Percentiles rank a stretch among this genome's conserved stretches.
phyloP scores from a whole-genome alignment of 2,797 vertebrate genomes.

The Anguilla obscura region DNA sequence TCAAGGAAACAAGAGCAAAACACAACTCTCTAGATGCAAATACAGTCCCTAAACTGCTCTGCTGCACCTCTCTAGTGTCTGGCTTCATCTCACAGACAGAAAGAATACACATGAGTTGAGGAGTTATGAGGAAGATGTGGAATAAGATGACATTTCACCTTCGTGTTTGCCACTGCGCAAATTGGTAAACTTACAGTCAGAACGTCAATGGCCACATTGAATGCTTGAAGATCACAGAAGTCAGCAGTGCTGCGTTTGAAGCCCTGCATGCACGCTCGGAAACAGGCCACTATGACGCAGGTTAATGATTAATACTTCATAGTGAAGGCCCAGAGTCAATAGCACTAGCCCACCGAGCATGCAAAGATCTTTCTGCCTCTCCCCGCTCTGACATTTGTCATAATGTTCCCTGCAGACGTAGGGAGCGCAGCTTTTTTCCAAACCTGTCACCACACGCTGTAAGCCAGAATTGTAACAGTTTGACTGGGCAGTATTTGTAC shows the following conservation, averaged over 20 bases:
- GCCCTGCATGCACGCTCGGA: background rate
- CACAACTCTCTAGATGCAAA: background rate
- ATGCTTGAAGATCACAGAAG: background rate
- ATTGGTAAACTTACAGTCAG: background rate
- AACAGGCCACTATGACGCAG: background rate
- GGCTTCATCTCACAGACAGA: constrained; percentile 14
- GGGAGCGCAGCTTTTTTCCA: background rate
- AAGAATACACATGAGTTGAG: background rate
- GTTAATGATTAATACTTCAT: background rate
- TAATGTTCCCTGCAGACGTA: background rate
- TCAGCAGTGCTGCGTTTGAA: background rate
- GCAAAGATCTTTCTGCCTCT: background rate
- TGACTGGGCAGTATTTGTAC: background rate
- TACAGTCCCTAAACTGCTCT: background rate
- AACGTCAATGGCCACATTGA: background rate
- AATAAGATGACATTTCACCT: background rate
- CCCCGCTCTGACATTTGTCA: background rate
- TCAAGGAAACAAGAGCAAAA: background rate
- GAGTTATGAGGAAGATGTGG: background rate
- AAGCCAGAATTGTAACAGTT: background rate
- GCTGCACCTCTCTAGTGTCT: constrained; percentile 19
- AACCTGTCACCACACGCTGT: background rate
- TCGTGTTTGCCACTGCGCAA: background rate
- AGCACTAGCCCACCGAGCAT: background rate
- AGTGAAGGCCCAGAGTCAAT: background rate